Percentiles rank a stretch among this genome's conserved stretches.
These are phyloP conservation scores for Narcine bancroftii DNA, from an alignment of 2,113 vertebrate genomes.

Conservation along the genomic window DNA sequence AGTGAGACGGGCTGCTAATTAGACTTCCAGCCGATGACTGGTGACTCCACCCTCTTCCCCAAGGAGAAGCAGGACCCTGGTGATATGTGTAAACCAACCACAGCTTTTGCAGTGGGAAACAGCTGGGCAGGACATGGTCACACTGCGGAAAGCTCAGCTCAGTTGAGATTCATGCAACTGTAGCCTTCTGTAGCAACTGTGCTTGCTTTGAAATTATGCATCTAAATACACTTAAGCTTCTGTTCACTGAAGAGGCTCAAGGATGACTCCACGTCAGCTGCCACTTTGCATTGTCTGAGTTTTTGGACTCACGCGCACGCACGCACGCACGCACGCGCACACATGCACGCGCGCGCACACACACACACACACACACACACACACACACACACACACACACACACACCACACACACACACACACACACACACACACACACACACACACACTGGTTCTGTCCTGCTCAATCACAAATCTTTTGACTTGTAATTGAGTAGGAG, in stretches of 20 bases:
- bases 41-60: slow-evolving; percentile 14
- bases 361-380: too few relatives aligned
- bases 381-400: too few relatives aligned
- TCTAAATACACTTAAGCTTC: background rate
- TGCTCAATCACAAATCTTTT: background rate
- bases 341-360: too few relatives aligned
- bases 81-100: background rate
- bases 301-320: background rate
- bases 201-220: background rate
- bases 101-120: slow-evolving; percentile 29
- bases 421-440: too few relatives aligned
- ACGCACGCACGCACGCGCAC: too few relatives aligned
- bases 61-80: slow-evolving; percentile 14
- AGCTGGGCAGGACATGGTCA: slow-evolving; percentile 9
- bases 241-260: background rate
- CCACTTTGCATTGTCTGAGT: background rate
- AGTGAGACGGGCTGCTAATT: slow-evolving; percentile 16
- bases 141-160: background rate
- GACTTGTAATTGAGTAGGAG: too few relatives aligned
- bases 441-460: too few relatives aligned
- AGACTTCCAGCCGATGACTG: background rate
- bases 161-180: background rate
- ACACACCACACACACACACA: too few relatives aligned
- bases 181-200: background rate
- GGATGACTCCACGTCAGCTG: background rate